Evolutionary conservation across 2,113 vertebrate genomes (phyloP).

Genomic region (Neopipo cinnamomea): DNA sequence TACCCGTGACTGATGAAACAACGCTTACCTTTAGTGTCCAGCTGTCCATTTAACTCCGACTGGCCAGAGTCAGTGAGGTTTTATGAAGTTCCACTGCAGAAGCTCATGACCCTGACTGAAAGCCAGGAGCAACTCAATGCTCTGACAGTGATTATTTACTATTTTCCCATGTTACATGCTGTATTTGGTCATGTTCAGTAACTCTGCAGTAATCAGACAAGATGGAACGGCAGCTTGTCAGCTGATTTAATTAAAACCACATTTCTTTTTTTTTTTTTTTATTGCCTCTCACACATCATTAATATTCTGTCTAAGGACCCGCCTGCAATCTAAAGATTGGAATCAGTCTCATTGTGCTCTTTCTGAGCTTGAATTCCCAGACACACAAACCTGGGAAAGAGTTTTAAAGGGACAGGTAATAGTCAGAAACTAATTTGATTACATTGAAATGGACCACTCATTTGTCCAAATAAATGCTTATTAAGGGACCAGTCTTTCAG

Average conservation of each 20-base stretch:
- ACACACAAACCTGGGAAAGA: conserved; percentile 54
- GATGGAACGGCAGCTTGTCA: conserved; percentile 40
- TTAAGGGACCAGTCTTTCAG: conserved; percentile 57
- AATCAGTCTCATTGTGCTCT: conserved; percentile 57
- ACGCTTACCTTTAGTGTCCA: neutral
- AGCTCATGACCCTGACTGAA: neutral
- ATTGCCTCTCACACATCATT: conserved; percentile 63
- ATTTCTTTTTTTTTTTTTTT: conserved; percentile 21
- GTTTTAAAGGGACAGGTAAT: conserved; percentile 63
- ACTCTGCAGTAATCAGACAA: conserved; percentile 56
- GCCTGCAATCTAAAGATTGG: conserved; percentile 59
- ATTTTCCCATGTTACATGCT: conserved; percentile 5
- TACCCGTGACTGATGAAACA: neutral
- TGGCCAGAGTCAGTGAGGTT: neutral
- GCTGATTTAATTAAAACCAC: conserved; percentile 66
- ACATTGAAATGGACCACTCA: conserved; percentile 42
- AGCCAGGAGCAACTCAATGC: neutral
- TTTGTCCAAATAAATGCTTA: conserved; percentile 51
- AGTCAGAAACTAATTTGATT: conserved; percentile 54
- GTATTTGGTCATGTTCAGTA: conserved; percentile 48
- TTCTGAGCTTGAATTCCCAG: conserved; percentile 66
- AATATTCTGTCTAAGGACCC: conserved; percentile 52
- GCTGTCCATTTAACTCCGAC: neutral
- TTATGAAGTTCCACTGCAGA: neutral
- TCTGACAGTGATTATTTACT: conserved; percentile 32